phyloP scores from a whole-genome alignment of 2,113 vertebrate species.

The Calcarius ornatus region DNA sequence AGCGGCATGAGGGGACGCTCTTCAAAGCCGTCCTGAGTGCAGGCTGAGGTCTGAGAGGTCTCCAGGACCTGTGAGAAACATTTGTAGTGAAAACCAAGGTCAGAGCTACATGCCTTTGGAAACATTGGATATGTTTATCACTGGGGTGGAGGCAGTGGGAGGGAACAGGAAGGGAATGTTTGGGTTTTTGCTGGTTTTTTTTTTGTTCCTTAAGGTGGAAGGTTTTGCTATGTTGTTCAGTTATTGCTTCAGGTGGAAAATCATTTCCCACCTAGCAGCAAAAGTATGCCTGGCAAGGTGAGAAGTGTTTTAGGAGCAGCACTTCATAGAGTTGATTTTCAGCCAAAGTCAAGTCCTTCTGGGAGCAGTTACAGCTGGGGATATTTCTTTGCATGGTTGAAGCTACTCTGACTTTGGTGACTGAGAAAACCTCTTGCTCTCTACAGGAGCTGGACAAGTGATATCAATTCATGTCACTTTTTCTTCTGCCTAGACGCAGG shows the following conservation, averaged over 20 bases:
- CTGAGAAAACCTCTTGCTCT: background rate
- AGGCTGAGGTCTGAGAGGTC: conserved; percentile 7
- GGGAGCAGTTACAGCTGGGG: background rate
- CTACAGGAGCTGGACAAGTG: background rate
- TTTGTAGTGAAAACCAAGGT: conserved; percentile 6
- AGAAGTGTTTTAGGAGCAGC: conserved; percentile 1
- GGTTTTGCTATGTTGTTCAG: background rate
- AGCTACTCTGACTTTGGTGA: background rate
- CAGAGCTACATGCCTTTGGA: background rate
- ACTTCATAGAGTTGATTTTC: conserved; percentile 22
- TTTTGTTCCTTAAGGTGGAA: background rate
- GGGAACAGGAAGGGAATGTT: background rate
- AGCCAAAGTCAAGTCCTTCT: background rate
- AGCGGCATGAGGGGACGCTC: background rate
- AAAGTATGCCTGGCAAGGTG: conserved; percentile 12
- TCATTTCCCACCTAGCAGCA: background rate
- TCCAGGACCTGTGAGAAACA: background rate
- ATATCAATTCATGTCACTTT: background rate
- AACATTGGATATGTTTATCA: background rate
- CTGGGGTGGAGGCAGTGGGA: background rate
- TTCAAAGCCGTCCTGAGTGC: background rate
- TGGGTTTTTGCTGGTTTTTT: background rate
- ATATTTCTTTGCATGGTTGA: background rate
- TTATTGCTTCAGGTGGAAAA: conserved; percentile 14
- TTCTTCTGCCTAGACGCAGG: background rate